Conservation (phyloP, 53 echinoderm and acorn worm species). For the Luidia sarsii region DNA sequence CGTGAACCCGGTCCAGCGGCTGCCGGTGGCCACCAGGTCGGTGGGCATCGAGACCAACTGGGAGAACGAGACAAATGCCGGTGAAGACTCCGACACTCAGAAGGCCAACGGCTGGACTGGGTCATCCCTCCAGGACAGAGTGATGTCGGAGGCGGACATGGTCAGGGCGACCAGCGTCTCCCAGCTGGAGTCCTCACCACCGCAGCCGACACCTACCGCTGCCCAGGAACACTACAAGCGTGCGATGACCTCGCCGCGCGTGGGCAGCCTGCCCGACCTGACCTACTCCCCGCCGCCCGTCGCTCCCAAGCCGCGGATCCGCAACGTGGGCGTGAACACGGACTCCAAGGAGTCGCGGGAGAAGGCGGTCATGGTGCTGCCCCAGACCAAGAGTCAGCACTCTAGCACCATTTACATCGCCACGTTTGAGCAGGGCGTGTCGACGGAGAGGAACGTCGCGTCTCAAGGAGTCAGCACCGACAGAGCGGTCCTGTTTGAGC, state of each 20-base stretch:
- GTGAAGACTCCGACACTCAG: slow-evolving; percentile 56
- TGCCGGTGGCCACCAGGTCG: slow-evolving; percentile 61
- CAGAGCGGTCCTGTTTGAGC: slow-evolving; percentile 4
- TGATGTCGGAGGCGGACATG: slow-evolving; percentile 8
- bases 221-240: slow-evolving; percentile 48
- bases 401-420: slow-evolving; percentile 30
- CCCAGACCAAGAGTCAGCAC: slow-evolving; percentile 22
- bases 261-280: slow-evolving; percentile 46
- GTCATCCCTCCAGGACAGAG: slow-evolving; percentile 3
- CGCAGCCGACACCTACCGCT: neutral
- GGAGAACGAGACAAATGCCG: too few relatives aligned
- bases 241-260: slow-evolving; percentile 28
- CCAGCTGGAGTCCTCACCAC: slow-evolving; percentile 13
- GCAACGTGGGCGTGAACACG: slow-evolving; percentile 40
- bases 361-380: slow-evolving; percentile 40
- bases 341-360: slow-evolving; percentile 17
- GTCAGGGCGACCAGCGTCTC: slow-evolving; percentile 5
- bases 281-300: slow-evolving; percentile 19
- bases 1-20: slow-evolving; percentile 67
- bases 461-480: slow-evolving; percentile 21
- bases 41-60: slow-evolving; percentile 72
- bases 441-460: neutral
- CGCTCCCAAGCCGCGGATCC: slow-evolving; percentile 26
- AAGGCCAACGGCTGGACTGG: slow-evolving; percentile 19
- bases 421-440: slow-evolving; percentile 20